These are phyloP conservation scores for Podilymbus podiceps DNA, from an alignment of 2,113 vertebrate genomes.

Conservation along the genomic window DNA sequence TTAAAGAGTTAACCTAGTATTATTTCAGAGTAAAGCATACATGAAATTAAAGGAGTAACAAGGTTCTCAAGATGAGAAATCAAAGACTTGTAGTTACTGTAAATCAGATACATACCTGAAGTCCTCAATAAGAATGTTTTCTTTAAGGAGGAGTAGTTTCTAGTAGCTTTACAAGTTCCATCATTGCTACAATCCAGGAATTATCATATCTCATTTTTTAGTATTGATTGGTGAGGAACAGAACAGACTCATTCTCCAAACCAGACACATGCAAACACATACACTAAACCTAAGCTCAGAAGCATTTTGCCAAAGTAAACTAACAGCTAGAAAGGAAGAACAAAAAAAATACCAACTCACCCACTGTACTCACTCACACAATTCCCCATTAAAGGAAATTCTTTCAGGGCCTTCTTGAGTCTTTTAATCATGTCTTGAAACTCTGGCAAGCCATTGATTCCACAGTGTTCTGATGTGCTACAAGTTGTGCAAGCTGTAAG, in stretches of 20 bases:
- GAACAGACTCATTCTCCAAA: slow-evolving; percentile 18
- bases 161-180: not conserved
- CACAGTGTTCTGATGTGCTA: slow-evolving; percentile 64
- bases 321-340: slow-evolving; percentile 40
- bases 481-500: slow-evolving; percentile 64
- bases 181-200: not conserved
- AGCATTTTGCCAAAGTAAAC: slow-evolving; percentile 49
- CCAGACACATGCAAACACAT: slow-evolving; percentile 29
- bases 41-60: slow-evolving; percentile 42
- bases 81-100: not conserved
- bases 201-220: not conserved
- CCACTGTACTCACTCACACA: slow-evolving; percentile 90
- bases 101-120: not conserved
- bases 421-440: slow-evolving; percentile 78
- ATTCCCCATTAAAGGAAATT: slow-evolving; percentile 86
- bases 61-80: slow-evolving; percentile 10
- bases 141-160: not conserved
- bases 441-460: slow-evolving; percentile 68
- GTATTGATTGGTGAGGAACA: not conserved
- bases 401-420: slow-evolving; percentile 72
- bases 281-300: slow-evolving; percentile 30
- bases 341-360: slow-evolving; percentile 79
- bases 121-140: not conserved
- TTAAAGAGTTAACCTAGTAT: slow-evolving; percentile 39
- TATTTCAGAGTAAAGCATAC: slow-evolving; percentile 28